A percentile compares a stretch with the other conserved stretches of the same genome.
phyloP scores from a whole-genome alignment of 1,140 invertebrate genomes.

The Drosophila rufa region DNA sequence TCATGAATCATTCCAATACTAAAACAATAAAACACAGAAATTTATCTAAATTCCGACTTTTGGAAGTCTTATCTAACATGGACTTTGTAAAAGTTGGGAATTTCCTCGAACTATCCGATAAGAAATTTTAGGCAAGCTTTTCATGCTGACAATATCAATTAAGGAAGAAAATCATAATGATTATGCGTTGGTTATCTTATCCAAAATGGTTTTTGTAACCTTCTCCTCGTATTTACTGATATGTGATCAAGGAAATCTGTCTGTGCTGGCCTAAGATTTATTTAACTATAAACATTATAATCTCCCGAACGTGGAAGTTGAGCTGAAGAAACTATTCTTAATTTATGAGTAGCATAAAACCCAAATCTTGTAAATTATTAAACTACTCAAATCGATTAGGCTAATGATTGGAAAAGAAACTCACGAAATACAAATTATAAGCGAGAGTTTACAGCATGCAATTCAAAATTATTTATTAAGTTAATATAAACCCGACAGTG shows the following conservation, averaged over 20 bases:
- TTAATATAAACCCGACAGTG: neutral
- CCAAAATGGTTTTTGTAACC: conserved; percentile 11
- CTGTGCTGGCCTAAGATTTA: conserved; percentile 9
- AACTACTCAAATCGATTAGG: conserved; percentile 8
- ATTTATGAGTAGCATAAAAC: neutral
- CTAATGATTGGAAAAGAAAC: conserved; percentile 19
- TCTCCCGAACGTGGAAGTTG: neutral
- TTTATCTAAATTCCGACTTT: too few species aligned
- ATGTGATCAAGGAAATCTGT: neutral
- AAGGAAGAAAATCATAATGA: conserved; percentile 1
- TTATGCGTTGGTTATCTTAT: conserved; percentile 16
- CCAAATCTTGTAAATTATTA: neutral
- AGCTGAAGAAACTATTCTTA: neutral
- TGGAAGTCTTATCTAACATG: neutral
- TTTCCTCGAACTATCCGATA: neutral
- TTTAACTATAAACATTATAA: conserved; percentile 7
- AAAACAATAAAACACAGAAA: too few species aligned
- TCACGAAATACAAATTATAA: conserved; percentile 22
- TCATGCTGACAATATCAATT: neutral
- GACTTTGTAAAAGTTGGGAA: neutral
- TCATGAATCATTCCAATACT: too few species aligned
- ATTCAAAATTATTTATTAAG: conserved; percentile 20
- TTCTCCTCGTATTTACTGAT: neutral
- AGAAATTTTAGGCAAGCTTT: neutral
- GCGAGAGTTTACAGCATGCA: conserved; percentile 2